Base-by-base conservation (phyloP, 2,888 invertebrate genomes). In the Leucozona laternaria region DNA sequence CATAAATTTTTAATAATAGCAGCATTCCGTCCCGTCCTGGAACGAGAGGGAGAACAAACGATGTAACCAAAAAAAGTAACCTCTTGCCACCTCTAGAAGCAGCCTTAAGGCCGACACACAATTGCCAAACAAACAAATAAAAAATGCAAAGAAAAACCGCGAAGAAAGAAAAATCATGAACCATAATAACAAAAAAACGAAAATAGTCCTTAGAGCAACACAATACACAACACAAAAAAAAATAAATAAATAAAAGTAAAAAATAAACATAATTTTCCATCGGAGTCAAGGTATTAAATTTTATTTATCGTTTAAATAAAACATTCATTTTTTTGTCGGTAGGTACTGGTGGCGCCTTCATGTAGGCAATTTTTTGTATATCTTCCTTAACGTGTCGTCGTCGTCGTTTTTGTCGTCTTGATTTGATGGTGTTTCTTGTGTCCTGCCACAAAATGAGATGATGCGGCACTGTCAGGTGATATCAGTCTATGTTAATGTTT, bases 231-330 rank as follows among this genome's bases (percentile, higher is more conserved):
- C 68, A 45, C 68, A 66, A 15, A 34, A 81, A 70, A 28, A 25
- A 11, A 25, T 68, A 45, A 75, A 73, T 22, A 34, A 81, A 70
- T 34, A 62, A 50, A 60, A 10, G 48, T 58, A 75, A 68, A 57
- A 37, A 68, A 45, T 58, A 68, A 48, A 58, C 60, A 77, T 57
- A 77, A 76, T 71, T 58, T 68, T 66, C 71, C 76, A 57, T 72
- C 48, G 71, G 71, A 60, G 75, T 68, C 40, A 34, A 75, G 73
- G 75, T 79, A 86, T 86, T 86, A 82, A 86, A 75, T 86, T 86
- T 86, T 86, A 82, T 86, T 86, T 82, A 82, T 82, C 82, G 81
- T 82, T 86, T 86, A 76, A 86, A 86, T 86, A 86, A 82, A 79
- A 79, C 43, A 79, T 79, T 81, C 71, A 79, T 62, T 57, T 58